Conservation (phyloP, 2,888 invertebrate genomes). For the Cheilosia pagana region DNA sequence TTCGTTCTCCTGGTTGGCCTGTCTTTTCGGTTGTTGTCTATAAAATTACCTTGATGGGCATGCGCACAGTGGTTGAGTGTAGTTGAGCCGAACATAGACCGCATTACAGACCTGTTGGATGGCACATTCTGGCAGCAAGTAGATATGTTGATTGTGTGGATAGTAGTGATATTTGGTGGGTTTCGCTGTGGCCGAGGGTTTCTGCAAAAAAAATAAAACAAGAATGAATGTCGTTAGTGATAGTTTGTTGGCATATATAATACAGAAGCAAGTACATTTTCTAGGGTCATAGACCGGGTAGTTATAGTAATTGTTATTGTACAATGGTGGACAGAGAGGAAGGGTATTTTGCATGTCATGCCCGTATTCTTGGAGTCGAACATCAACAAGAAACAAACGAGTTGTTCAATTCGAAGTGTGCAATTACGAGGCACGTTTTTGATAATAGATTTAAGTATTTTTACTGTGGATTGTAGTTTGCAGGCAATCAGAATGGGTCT, state of each 20-base stretch:
- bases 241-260: slow-evolving; percentile 34
- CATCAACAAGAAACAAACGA: not conserved
- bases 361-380: not conserved
- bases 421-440: no score
- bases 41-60: slow-evolving; percentile 89
- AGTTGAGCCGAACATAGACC: slow-evolving; percentile 95
- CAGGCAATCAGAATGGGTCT: no score
- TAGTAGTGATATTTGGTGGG: slow-evolving; percentile 97
- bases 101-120: slow-evolving; percentile 97
- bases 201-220: slow-evolving; percentile 86
- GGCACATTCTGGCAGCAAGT: slow-evolving; percentile 95
- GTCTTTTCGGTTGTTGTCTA: slow-evolving; percentile 10
- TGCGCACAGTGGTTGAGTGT: slow-evolving; percentile 96
- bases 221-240: slow-evolving; percentile 45
- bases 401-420: not conserved
- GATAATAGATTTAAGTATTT: no score
- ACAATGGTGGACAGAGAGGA: slow-evolving; percentile 19
- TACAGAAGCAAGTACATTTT: slow-evolving; percentile 52
- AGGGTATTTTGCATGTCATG: not conserved
- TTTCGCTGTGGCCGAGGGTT: slow-evolving; percentile 90
- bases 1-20: slow-evolving; percentile 34
- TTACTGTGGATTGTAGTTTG: no score
- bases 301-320: slow-evolving; percentile 31
- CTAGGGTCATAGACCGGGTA: slow-evolving; percentile 29
- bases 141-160: slow-evolving; percentile 96